Conservation (phyloP, 2,113 vertebrate species). For the Hippocampus guttulatus region DNA sequence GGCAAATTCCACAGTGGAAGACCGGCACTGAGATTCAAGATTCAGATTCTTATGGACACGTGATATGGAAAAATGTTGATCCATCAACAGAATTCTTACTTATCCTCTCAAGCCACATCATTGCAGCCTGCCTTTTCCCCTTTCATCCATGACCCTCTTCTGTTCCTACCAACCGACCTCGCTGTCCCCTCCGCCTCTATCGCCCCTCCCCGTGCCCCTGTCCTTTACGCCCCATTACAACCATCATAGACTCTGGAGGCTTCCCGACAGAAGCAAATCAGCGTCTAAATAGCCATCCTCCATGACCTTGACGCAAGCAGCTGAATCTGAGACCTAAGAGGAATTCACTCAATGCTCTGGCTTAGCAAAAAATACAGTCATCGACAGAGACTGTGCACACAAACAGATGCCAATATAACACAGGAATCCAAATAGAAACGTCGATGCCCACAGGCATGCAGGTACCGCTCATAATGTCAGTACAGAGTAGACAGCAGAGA, state of each 20-base stretch:
- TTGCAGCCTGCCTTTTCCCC: slow-evolving; percentile 6
- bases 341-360: neutral
- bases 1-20: no score
- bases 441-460: neutral
- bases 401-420: neutral
- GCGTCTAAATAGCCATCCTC: slow-evolving; percentile 5
- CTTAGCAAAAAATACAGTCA: slow-evolving; percentile 5
- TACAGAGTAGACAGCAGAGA: slow-evolving; percentile 8
- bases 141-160: slow-evolving; percentile 11
- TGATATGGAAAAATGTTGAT: neutral
- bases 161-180: slow-evolving; percentile 11
- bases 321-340: neutral
- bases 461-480: slow-evolving; percentile 4
- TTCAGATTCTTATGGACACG: no score
- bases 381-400: neutral
- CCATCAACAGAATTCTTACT: slow-evolving; percentile 1
- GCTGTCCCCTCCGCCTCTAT: neutral
- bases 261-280: slow-evolving; percentile 22
- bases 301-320: slow-evolving; percentile 1
- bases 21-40: no score
- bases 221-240: slow-evolving; percentile 14
- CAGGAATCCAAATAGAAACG: neutral
- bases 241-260: slow-evolving; percentile 1
- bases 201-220: neutral
- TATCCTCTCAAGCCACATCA: slow-evolving; percentile 8